Conservation (phyloP, 2,888 invertebrate species). For the Crocallis elinguaria region DNA sequence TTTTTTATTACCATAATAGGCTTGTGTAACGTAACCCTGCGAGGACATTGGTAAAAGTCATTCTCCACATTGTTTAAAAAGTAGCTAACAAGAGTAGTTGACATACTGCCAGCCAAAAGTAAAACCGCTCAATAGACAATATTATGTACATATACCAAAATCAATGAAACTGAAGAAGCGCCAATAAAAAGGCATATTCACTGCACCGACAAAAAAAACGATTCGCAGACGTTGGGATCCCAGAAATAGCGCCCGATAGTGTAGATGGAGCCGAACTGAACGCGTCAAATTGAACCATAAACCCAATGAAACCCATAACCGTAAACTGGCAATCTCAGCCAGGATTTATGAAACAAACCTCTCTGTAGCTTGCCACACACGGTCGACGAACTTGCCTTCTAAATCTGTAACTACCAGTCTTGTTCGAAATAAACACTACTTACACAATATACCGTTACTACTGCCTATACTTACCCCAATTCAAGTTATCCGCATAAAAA, state of each 20-base stretch:
- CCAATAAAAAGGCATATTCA: slow-evolving; percentile 15
- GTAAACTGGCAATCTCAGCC: slow-evolving; percentile 61
- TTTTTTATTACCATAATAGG: too few relatives aligned
- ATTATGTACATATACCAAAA: not conserved
- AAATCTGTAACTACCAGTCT: slow-evolving; percentile 37
- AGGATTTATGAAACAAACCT: slow-evolving; percentile 63
- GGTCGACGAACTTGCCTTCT: slow-evolving; percentile 61
- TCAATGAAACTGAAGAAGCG: not conserved
- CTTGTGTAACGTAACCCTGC: too few relatives aligned
- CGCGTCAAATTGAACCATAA: slow-evolving; percentile 64
- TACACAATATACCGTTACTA: slow-evolving; percentile 29
- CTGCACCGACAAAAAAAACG: slow-evolving; percentile 34
- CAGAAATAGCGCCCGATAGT: slow-evolving; percentile 53
- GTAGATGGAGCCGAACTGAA: slow-evolving; percentile 54
- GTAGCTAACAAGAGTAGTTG: too few relatives aligned
- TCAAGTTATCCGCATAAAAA: slow-evolving; percentile 32
- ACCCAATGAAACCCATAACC: slow-evolving; percentile 65
- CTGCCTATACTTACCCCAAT: slow-evolving; percentile 22
- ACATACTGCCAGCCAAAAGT: too few relatives aligned
- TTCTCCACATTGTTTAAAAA: too few relatives aligned
- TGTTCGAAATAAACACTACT: slow-evolving; percentile 46
- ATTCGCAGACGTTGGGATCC: slow-evolving; percentile 36
- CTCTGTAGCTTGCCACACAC: slow-evolving; percentile 42
- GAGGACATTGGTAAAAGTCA: too few relatives aligned
- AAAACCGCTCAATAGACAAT: too few relatives aligned